Base-by-base conservation (phyloP, 2,113 vertebrate genomes). In the Taurulus bubalis region DNA sequence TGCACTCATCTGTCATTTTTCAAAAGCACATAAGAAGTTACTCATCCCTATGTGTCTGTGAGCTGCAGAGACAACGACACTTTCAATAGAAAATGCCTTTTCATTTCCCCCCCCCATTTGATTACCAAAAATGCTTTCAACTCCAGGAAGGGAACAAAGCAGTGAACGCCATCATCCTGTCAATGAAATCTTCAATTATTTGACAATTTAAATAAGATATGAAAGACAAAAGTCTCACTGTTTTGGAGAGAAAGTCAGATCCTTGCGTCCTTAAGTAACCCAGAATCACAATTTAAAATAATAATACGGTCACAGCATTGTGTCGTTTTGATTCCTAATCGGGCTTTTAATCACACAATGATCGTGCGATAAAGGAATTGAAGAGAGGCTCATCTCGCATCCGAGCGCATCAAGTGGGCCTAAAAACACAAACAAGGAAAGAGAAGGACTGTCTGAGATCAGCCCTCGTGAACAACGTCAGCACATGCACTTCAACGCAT, bases 1-100 rank as follows among this genome's bases (percentile, higher is more conserved):
- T 72, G 69, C 74, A 72, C 84, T 83, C 64, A 82, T 89, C 75
- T 75, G 80, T 85, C 75, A 68, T 88, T 87, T 81, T 87, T 56
- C 53, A 76, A 83, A 26, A 83, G 69, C 22, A 38, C 26, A 66
- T 85, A 47, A 79, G 82, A 84, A 79, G 79, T 82, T 71, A 62
- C 75, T 66, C 87, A 53, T 72, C 64, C n/a, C 42, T 40, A 15
- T 59, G 18, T 85, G 53, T 42, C 45, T 67, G 79, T 28, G 36
- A 67, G 67, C 66, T 40, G 62, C 30, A 49, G 75, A 85, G 30
- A 68, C 71, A 72, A 65, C 60, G 63, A 75, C 68, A 49, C 60
- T 26, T 70, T 65, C 4, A 26, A 87, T 66, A 71, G 58, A 79
- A 82, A 77, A 53, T 47, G 18, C 76, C 24, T 65, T 76, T 78